phyloP scores from a whole-genome alignment of 92 coral and sea anemone genomes.

The Actinostola sp. region DNA sequence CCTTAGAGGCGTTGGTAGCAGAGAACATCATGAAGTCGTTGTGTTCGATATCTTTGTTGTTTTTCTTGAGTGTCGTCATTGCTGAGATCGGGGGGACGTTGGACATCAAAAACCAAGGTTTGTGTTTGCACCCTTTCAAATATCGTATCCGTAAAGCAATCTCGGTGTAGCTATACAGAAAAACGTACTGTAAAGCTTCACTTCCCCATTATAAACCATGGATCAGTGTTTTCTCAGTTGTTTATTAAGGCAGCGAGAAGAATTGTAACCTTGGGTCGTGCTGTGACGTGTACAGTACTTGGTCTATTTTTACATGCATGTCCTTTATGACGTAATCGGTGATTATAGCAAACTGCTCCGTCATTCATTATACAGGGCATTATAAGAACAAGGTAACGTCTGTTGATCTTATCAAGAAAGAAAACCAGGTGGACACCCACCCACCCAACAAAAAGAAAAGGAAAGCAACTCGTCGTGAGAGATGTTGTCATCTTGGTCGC shows the following conservation, averaged over 20 bases:
- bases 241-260: no score
- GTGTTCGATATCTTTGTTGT: background rate
- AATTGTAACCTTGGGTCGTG: no score
- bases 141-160: background rate
- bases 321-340: background rate
- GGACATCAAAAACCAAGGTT: background rate
- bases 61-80: background rate
- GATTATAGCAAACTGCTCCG: background rate
- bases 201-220: no score
- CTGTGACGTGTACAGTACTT: background rate
- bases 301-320: background rate
- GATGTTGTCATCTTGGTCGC: conserved; percentile 76
- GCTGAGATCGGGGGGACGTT: conserved; percentile 2
- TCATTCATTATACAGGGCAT: background rate
- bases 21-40: conserved; percentile 9
- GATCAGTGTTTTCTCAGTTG: no score
- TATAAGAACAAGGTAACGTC: background rate
- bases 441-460: conserved; percentile 7
- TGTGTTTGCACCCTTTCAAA: background rate
- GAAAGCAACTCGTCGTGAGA: conserved; percentile 23
- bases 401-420: background rate
- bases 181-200: no score
- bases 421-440: conserved; percentile 9
- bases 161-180: no score
- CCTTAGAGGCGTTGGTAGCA: background rate